Base-by-base conservation (phyloP, 2,113 vertebrate genomes). In the Aphyosemion australe region DNA sequence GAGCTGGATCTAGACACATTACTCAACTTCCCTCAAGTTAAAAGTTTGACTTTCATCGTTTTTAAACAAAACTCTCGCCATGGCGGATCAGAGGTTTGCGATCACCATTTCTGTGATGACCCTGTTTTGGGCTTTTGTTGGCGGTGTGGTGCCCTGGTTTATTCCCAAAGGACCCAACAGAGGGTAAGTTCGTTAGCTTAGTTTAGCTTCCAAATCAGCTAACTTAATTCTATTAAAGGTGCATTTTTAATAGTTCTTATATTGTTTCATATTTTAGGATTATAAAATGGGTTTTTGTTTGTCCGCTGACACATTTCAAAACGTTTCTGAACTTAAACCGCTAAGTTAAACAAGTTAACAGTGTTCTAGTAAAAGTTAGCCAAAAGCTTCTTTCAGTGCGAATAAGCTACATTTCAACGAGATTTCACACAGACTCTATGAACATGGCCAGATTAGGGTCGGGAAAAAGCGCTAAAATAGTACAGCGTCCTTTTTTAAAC, bases 141-240 rank as follows among this genome's bases (percentile, higher is more conserved):
- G 96, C 41, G 92, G 93, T 45, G 80, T 96, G 1, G 86, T 98
- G 53, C 97, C 97, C 20, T 96, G 93, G 90, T 93, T 97, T 13
- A 91, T 98, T 47, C 97, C 96, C 1, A 98, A 97, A 87, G 95
- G 95, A 74, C 95, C 97, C 2, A 98, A 98, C 87, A 92, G 92
- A 84, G 96, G 97, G 96, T 97, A 72, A 95, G 95, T 93, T 55
- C 26, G 69, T 82, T 88, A 87, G 87, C 85, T 80, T 76, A 6
- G 0, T 32, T 62, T 77, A 82, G 82, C 78, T 15, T 42, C n/a
- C 5, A 6, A 59, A 42, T 50, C 1, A 75, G 16, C 45, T 19
- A 21, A 45, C 6, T 46, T 11, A 46, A 20, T 5, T 0, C n/a
- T 20, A 32, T 31, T 4, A 69, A 26, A 26, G 5, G 1, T 26